phyloP scores from a whole-genome alignment of 2,113 vertebrate genomes.

The Athene cunicularia region DNA sequence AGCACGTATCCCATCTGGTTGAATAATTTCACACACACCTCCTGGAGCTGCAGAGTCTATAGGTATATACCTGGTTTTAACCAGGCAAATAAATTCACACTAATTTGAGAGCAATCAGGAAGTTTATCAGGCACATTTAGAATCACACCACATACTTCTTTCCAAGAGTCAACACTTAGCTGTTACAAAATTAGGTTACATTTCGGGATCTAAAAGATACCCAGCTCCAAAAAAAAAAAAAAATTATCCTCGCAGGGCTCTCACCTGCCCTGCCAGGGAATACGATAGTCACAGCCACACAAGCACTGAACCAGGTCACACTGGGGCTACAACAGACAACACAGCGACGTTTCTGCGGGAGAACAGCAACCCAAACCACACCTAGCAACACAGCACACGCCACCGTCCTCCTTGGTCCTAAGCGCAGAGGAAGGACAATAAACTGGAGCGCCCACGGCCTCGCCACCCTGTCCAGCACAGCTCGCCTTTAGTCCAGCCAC shows the following conservation, averaged over 20 bases:
- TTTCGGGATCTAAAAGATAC: not conserved
- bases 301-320: too few relatives aligned
- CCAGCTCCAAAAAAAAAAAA: not conserved
- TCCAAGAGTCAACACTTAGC: not conserved
- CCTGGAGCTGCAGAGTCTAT: too few relatives aligned
- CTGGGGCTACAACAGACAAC: not conserved
- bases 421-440: not conserved
- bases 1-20: not conserved
- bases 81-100: not conserved
- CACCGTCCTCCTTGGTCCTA: too few relatives aligned
- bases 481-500: not conserved
- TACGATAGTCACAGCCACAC: too few relatives aligned
- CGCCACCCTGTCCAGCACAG: not conserved
- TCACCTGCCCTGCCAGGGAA: not conserved
- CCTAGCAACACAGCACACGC: not conserved
- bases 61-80: not conserved
- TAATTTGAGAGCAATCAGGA: not conserved
- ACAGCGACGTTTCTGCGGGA: not conserved
- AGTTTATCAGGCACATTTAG: too few relatives aligned
- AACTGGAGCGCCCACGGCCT: not conserved
- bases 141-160: not conserved
- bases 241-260: not conserved
- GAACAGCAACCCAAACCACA: not conserved
- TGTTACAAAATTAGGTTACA: not conserved
- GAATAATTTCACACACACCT: accelerated